Evolutionary conservation across 2,888 invertebrate species (phyloP), one percentile per base, ranked within the genome.

Genomic region (Erebia aethiops): DNA sequence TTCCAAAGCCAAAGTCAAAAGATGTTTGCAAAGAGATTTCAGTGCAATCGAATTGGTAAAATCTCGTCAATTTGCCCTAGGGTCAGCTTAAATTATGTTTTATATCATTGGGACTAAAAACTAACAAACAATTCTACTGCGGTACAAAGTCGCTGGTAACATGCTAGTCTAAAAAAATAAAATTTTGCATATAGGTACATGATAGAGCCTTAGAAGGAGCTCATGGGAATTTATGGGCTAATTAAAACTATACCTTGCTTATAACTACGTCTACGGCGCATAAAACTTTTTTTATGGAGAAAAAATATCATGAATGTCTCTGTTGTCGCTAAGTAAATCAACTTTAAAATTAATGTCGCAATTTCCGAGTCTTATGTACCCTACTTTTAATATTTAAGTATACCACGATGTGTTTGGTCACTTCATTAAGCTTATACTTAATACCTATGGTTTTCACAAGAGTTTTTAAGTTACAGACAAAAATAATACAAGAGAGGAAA

Each of bases 291-390:
- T 65, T 60, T 18, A 7, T n/a, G 46, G 61, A 64, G 18, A 71
- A 64, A 71, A 71, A 60, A 67, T 49, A 46, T 13, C 54, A 26
- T 72, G 60, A 64, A 70, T 56, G 67, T 70, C 64, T 54, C 41
- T 54, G 41, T 57, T 52, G 60, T 70, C 65, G 64, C 18, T 16
- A 60, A 67, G 57, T 73, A 71, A 67, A 69, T 69, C 64, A 71
- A 67, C 26, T 70, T 70, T 51, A 67, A 67, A 73, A 67, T 69
- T 67, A 67, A 69, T 56, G 54, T 41, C 18, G n/a, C 62, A 43
- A 49, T 58, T 71, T 67, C 63, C 51, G 43, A 46, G 35, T 54
- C 70, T 69, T 65, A 68, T 66, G 60, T 60, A 60, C 54, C 26
- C 4, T 26, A 26, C 26, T 52, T 71, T 56, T 61, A 61, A 70